phyloP scores from a whole-genome alignment of 1,140 invertebrate genomes.

The Drosophila sucinea region DNA sequence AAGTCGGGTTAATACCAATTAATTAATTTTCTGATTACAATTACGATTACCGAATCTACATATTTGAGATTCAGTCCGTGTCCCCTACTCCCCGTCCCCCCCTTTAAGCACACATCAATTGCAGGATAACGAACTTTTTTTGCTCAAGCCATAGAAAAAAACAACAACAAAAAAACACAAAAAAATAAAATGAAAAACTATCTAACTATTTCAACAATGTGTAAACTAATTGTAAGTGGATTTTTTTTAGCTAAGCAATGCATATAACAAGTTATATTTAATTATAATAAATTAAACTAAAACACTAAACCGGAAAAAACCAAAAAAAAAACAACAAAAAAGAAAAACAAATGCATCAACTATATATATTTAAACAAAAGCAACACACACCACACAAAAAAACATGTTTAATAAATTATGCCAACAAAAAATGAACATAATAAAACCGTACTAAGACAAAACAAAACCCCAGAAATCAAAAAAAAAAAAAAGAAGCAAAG shows the following conservation, averaged over 20 bases:
- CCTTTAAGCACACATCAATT: background rate
- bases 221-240: conserved; percentile 74
- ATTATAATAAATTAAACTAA: conserved; percentile 65
- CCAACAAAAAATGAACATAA: conserved; percentile 55
- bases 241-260: conserved; percentile 80
- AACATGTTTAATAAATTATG: conserved; percentile 74
- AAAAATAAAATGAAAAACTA: conserved; percentile 39
- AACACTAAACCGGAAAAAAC: conserved; percentile 16
- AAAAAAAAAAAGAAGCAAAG: conserved; percentile 13
- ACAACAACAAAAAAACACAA: conserved; percentile 7
- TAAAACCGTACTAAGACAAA: conserved; percentile 48
- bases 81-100: background rate
- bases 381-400: conserved; percentile 53
- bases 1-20: too few species aligned
- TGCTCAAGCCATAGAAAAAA: conserved; percentile 5
- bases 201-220: conserved; percentile 67
- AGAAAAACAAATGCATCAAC: conserved; percentile 58
- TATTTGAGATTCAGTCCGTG: background rate
- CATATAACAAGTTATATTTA: conserved; percentile 74
- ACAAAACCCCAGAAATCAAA: conserved; percentile 43
- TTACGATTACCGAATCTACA: too few species aligned
- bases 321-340: conserved; percentile 24
- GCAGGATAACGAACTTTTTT: conserved; percentile 1
- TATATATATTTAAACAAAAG: conserved; percentile 74
- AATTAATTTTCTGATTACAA: too few species aligned